A percentile compares a stretch with the other conserved stretches of the same genome.
Conservation (phyloP, 2,797 vertebrate genomes). For the Crocodylus rhombifer region DNA sequence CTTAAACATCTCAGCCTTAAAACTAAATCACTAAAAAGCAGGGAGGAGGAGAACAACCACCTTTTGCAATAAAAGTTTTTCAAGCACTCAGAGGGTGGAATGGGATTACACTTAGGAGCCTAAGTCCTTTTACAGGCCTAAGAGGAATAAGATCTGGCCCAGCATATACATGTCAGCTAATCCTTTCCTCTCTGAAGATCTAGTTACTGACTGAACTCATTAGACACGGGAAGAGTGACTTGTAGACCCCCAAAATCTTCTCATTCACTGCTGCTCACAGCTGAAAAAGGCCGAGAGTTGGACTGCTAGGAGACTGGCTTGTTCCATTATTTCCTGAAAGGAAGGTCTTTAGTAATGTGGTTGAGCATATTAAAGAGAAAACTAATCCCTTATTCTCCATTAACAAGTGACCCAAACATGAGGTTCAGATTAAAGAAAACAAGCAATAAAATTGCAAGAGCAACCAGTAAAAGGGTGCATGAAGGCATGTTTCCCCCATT, state of each 20-base stretch:
- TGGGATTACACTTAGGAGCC: too few relatives aligned
- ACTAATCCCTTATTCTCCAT: not conserved
- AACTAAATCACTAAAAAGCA: too few relatives aligned
- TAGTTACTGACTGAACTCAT: not conserved
- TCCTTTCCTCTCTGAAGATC: not conserved
- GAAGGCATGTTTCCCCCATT: not conserved
- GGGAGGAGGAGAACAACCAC: too few relatives aligned
- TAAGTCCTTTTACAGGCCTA: too few relatives aligned
- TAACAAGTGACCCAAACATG: not conserved
- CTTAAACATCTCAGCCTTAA: too few relatives aligned
- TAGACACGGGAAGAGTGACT: not conserved
- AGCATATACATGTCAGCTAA: too few relatives aligned
- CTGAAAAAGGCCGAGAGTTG: fast-evolving
- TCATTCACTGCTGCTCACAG: fast-evolving
- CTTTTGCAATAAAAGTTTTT: too few relatives aligned
- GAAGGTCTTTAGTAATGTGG: fast-evolving
- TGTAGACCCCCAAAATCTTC: not conserved
- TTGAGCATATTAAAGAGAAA: not conserved
- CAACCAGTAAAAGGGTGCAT: not conserved
- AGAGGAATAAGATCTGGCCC: too few relatives aligned
- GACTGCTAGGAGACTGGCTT: fast-evolving
- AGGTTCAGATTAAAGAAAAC: slow-evolving; percentile 39
- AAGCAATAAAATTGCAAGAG: not conserved
- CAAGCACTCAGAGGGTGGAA: too few relatives aligned
- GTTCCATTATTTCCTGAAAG: not conserved